Percentiles rank a stretch among this genome's conserved stretches.
phyloP scores from a whole-genome alignment of 2,797 vertebrate species.

The Coracias cyanogaster region DNA sequence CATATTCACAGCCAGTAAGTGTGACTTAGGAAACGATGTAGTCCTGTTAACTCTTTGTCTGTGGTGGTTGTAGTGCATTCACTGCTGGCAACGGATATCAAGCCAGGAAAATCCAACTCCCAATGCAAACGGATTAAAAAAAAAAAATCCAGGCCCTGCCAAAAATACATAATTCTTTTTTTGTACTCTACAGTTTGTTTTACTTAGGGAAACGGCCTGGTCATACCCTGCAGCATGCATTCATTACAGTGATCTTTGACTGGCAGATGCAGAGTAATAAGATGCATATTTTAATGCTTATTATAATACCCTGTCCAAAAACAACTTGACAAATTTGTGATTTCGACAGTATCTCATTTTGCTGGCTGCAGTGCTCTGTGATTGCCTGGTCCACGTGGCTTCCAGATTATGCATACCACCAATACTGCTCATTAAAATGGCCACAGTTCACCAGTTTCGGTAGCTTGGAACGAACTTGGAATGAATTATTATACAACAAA shows the following conservation, averaged over 20 bases:
- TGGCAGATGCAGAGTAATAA: constrained; percentile 83
- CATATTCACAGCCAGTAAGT: constrained; percentile 62
- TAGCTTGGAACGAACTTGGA: constrained; percentile 88
- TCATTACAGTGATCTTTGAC: constrained; percentile 84
- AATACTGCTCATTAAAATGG: constrained; percentile 93
- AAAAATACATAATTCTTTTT: constrained; percentile 75
- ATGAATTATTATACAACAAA: constrained; percentile 95
- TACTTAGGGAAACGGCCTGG: constrained; percentile 78
- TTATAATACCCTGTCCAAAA: constrained; percentile 86
- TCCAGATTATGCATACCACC: constrained; percentile 87
- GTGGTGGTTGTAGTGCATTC: constrained; percentile 14
- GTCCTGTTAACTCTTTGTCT: constrained; percentile 60
- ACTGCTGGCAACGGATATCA: constrained; percentile 41
- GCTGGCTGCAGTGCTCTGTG: constrained; percentile 88
- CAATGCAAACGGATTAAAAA: constrained; percentile 64
- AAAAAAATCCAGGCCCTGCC: constrained; percentile 43
- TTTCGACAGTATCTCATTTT: constrained; percentile 89
- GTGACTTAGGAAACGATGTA: constrained; percentile 64
- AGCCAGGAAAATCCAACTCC: constrained; percentile 74
- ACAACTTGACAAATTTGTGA: constrained; percentile 86
- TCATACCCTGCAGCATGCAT: constrained; percentile 81
- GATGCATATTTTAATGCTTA: constrained; percentile 83
- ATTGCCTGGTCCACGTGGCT: constrained; percentile 88
- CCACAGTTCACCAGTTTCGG: constrained; percentile 89
- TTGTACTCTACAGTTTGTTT: constrained; percentile 80